These are phyloP conservation scores for Rhynchopsitta pachyrhyncha DNA, from an alignment of 2,113 vertebrate species.

Conservation along the genomic window DNA sequence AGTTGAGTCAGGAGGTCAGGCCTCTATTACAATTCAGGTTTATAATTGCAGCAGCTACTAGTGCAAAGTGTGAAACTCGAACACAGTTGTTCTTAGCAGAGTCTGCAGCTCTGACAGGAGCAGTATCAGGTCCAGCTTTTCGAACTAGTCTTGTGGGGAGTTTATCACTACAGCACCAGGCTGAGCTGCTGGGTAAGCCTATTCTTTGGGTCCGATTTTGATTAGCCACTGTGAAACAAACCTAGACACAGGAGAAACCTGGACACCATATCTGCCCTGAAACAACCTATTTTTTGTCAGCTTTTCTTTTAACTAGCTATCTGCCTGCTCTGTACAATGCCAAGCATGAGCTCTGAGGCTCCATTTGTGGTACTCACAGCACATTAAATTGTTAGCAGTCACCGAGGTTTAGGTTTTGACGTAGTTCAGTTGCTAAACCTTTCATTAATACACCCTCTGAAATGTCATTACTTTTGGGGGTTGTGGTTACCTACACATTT, in stretches of 20 bases:
- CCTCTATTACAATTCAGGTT: slow-evolving; percentile 14
- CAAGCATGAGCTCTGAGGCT: background rate
- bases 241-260: background rate
- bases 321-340: background rate
- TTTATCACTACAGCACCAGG: background rate
- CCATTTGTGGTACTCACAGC: background rate
- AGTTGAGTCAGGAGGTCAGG: background rate
- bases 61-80: background rate
- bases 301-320: background rate
- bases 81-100: background rate
- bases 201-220: background rate
- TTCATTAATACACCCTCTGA: background rate
- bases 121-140: background rate
- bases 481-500: background rate
- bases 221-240: background rate
- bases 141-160: background rate
- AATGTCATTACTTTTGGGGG: background rate
- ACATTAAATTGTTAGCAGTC: background rate
- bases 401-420: background rate
- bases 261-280: background rate
- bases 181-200: background rate
- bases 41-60: slow-evolving; percentile 17
- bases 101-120: background rate
- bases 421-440: background rate
- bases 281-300: background rate